phyloP scores from a whole-genome alignment of 2,888 invertebrate species.

The Agrotis ipsilon region DNA sequence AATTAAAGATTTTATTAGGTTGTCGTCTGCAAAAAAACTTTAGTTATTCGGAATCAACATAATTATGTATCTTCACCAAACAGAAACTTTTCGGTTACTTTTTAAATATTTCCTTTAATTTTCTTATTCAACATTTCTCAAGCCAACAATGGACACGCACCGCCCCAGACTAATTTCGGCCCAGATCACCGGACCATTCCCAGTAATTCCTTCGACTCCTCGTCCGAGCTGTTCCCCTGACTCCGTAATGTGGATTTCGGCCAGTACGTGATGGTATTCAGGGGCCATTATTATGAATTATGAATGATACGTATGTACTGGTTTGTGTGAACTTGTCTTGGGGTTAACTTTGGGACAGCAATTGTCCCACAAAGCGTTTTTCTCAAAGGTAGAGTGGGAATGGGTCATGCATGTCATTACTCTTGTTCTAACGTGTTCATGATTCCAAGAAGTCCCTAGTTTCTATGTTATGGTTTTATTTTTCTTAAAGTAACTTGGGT shows the following conservation, averaged over 20 bases:
- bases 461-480: background rate
- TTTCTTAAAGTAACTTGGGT: background rate
- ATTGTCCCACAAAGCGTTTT: background rate
- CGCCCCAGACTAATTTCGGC: slow-evolving; percentile 68
- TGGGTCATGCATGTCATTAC: background rate
- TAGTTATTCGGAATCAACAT: too few relatives aligned
- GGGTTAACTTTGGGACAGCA: background rate
- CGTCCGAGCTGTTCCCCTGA: slow-evolving; percentile 51
- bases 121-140: too few relatives aligned
- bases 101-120: too few relatives aligned
- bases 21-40: too few relatives aligned
- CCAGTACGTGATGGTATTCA: slow-evolving; percentile 58
- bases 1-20: too few relatives aligned
- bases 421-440: too few relatives aligned
- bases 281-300: slow-evolving; percentile 39
- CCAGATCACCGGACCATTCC: slow-evolving; percentile 71
- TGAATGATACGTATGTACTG: slow-evolving; percentile 23
- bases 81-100: too few relatives aligned
- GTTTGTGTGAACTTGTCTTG: slow-evolving; percentile 6
- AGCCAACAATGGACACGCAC: slow-evolving; percentile 64
- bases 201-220: slow-evolving; percentile 80
- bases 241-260: slow-evolving; percentile 64
- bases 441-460: too few relatives aligned
- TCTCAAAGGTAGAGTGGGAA: background rate
- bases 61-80: too few relatives aligned